Percentiles rank a stretch among this genome's conserved stretches.
Conservation (phyloP, 2,113 vertebrate species). For the Drymodes brunneopygia region DNA sequence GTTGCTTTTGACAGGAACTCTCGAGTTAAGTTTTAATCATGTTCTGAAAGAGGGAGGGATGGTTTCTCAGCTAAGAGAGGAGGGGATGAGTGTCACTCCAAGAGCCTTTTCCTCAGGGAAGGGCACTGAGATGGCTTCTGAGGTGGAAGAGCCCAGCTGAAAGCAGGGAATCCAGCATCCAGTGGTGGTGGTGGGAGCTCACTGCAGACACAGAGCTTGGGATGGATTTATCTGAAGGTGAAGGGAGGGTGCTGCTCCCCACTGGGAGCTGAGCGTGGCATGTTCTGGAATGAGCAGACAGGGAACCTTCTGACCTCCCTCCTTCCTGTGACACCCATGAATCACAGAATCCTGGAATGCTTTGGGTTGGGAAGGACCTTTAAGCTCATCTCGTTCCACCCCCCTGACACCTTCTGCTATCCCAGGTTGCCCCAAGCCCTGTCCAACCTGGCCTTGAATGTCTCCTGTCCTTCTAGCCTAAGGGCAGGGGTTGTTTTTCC, state of each 20-base stretch:
- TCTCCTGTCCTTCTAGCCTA: neutral
- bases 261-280: neutral
- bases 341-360: neutral
- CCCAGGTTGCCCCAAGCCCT: neutral
- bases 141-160: neutral
- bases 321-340: neutral
- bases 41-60: neutral
- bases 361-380: neutral
- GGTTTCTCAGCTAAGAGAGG: neutral
- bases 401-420: neutral
- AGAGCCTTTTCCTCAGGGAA: neutral
- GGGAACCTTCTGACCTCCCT: neutral
- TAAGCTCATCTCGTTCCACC: too few relatives aligned
- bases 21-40: neutral
- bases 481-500: neutral
- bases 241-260: neutral
- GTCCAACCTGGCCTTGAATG: neutral
- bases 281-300: neutral
- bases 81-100: neutral
- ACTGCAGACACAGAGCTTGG: accelerated
- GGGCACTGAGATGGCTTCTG: neutral
- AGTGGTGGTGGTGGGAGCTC: neutral
- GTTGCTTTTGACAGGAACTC: neutral
- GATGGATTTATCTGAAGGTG: neutral
- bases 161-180: accelerated